Evolutionary conservation across 2,797 vertebrate species (phyloP).

Genomic region (Malurus splendens): DNA sequence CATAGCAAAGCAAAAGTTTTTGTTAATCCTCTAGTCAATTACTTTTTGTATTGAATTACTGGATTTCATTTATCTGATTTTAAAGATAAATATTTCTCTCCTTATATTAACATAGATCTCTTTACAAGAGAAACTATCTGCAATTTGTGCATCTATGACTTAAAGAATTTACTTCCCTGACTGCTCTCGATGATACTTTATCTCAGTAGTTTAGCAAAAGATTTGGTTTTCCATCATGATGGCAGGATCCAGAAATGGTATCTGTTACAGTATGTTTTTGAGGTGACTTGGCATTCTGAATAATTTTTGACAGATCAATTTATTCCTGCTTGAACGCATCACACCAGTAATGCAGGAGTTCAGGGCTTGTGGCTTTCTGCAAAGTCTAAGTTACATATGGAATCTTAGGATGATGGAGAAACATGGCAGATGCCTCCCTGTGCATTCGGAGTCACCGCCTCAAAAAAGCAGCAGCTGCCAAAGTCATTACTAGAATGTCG

Average conservation of each 20-base stretch:
- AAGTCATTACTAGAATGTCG: not conserved
- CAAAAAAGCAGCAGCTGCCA: not conserved
- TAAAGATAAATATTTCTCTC: not conserved
- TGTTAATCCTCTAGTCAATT: not conserved
- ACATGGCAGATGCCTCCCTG: not conserved
- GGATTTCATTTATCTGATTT: not conserved
- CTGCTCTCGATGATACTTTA: not conserved
- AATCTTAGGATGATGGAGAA: not conserved
- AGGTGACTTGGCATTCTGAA: not conserved
- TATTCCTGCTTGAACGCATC: not conserved
- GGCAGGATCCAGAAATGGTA: not conserved
- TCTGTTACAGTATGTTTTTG: not conserved
- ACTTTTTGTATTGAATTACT: not conserved
- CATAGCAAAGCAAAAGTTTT: not conserved
- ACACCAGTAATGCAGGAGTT: not conserved
- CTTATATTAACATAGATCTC: not conserved
- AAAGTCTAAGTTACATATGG: not conserved
- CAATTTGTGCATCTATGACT: not conserved
- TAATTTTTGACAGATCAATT: not conserved
- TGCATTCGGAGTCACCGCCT: not conserved
- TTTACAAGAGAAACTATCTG: not conserved
- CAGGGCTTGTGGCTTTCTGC: not conserved
- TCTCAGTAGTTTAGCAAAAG: not conserved
- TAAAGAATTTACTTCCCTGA: not conserved
- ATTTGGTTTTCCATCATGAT: not conserved